phyloP scores from a whole-genome alignment of 2,888 invertebrate genomes.

The Dryococelus australis region DNA sequence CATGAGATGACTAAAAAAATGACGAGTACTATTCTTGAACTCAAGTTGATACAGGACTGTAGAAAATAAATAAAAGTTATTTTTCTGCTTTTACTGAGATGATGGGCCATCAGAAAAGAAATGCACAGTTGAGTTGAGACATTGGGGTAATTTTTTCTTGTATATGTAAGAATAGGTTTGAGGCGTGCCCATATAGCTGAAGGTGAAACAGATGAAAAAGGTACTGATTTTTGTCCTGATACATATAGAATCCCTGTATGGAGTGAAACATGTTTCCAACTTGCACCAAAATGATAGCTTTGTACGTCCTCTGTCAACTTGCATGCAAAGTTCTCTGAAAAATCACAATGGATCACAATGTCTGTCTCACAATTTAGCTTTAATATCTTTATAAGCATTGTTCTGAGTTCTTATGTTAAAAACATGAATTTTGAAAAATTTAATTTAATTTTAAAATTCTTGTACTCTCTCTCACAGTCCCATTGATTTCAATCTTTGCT shows the following conservation, averaged over 20 bases:
- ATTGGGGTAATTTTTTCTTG: neutral
- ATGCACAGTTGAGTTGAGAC: neutral
- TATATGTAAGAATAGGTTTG: neutral
- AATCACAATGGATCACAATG: neutral
- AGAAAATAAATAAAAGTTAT: neutral
- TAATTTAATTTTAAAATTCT: too few species aligned
- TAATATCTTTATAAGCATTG: neutral
- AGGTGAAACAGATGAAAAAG: neutral
- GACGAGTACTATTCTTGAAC: neutral
- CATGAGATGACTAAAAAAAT: neutral
- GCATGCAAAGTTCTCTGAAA: constrained; percentile 2
- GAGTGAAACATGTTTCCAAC: neutral
- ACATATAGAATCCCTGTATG: neutral
- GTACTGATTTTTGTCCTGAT: neutral
- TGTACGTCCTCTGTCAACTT: neutral
- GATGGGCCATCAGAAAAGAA: constrained; percentile 2
- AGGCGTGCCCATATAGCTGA: neutral
- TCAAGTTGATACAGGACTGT: neutral
- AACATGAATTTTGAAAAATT: too few species aligned
- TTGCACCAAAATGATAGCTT: constrained; percentile 11
- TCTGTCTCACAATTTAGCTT: neutral
- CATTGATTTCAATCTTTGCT: too few species aligned
- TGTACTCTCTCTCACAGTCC: too few species aligned
- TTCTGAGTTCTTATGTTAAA: too few species aligned
- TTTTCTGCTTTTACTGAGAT: neutral